Percentiles rank a stretch among this genome's conserved stretches.
These are phyloP conservation scores for Pantala flavescens DNA, from an alignment of 1,140 invertebrate genomes.

Conservation along the genomic window DNA sequence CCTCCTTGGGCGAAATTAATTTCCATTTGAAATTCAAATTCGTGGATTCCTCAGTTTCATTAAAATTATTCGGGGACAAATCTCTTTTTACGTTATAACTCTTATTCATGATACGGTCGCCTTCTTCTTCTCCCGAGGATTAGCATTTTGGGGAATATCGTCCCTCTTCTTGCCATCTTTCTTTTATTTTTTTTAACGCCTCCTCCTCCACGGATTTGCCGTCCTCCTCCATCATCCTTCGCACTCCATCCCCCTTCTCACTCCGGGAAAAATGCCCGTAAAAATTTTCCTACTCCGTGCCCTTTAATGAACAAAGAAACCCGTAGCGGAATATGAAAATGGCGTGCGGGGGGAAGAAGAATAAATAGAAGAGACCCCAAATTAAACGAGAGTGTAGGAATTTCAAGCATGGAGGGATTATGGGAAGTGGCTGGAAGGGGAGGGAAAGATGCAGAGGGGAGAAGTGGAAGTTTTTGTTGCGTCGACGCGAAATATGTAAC, in stretches of 20 bases:
- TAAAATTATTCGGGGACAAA: slow-evolving; percentile 10
- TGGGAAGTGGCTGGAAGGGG: neutral
- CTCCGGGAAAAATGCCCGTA: too few relatives aligned
- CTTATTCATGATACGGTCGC: neutral
- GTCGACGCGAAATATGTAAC: neutral
- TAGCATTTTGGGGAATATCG: neutral
- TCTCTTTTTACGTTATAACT: slow-evolving; percentile 10
- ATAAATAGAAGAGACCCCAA: neutral
- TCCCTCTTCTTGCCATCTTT: neutral
- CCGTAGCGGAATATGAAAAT: neutral
- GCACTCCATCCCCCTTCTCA: neutral
- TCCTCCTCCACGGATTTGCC: neutral
- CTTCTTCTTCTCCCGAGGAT: neutral
- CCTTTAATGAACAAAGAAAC: slow-evolving; percentile 1
- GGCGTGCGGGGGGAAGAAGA: neutral
- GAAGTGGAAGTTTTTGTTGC: neutral
- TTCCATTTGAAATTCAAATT: slow-evolving; percentile 4
- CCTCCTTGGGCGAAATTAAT: neutral
- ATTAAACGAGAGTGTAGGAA: slow-evolving; percentile 1
- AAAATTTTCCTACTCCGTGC: too few relatives aligned
- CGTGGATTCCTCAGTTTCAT: neutral
- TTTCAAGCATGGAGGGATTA: slow-evolving; percentile 9
- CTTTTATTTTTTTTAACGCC: neutral
- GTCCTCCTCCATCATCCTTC: neutral
- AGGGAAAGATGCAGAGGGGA: neutral